These are phyloP conservation scores for Periphyllus acericola DNA, from an alignment of 2,888 invertebrate genomes.

Conservation along the genomic window DNA sequence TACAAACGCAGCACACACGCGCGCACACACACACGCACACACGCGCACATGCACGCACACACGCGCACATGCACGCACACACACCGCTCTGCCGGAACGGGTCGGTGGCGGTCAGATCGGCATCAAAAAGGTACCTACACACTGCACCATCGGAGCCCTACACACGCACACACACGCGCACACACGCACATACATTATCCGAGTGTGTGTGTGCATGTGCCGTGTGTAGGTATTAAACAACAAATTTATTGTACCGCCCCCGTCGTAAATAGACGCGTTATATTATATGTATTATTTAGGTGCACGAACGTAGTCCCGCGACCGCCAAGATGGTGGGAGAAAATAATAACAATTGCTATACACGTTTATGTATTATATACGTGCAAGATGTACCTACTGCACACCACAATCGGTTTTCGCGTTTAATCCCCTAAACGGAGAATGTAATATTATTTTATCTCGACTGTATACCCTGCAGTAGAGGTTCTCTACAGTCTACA, in stretches of 20 bases:
- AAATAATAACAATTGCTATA: background rate
- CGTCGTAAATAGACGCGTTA: background rate
- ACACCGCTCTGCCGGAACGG: background rate
- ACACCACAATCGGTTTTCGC: background rate
- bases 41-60: background rate
- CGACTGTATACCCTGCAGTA: too few relatives aligned
- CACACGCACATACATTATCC: background rate
- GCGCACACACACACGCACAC: background rate
- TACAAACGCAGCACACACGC: background rate
- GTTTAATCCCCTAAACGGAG: background rate
- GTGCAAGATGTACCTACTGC: background rate
- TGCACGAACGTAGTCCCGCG: background rate
- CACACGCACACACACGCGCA: background rate
- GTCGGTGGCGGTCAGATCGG: slow-evolving; percentile 1
- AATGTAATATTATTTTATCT: background rate
- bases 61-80: background rate
- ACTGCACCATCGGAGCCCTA: background rate
- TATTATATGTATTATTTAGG: background rate
- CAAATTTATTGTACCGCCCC: slow-evolving; percentile 6
- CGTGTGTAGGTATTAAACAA: background rate
- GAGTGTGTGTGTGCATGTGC: background rate
- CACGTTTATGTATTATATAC: background rate
- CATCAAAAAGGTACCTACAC: background rate
- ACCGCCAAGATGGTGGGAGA: background rate
- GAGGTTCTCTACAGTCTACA: too few relatives aligned